Evolutionary conservation across 2,888 invertebrate species (phyloP).

Genomic region (Pseudococcus longispinus): DNA sequence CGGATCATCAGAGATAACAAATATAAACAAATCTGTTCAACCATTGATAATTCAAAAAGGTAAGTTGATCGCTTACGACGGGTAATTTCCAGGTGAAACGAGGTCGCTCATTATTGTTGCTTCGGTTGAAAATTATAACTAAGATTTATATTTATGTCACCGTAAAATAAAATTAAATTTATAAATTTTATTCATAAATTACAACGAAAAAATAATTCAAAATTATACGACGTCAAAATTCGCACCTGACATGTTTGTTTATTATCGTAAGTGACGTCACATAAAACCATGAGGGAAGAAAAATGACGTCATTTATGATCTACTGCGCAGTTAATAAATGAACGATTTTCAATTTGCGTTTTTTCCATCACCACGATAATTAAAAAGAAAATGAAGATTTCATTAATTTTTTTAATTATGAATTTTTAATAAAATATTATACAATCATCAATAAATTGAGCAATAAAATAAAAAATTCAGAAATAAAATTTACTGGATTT

Average conservation of each 20-base stretch:
- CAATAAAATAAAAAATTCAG: background rate
- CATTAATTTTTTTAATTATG: background rate
- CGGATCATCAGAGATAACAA: background rate
- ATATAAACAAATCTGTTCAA: background rate
- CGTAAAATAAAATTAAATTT: background rate
- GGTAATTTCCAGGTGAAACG: background rate
- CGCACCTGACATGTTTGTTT: slow-evolving; percentile 30
- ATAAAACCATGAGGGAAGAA: background rate
- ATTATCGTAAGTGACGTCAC: slow-evolving; percentile 20
- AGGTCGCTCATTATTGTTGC: background rate
- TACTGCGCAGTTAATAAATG: background rate
- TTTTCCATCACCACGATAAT: background rate
- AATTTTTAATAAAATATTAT: background rate
- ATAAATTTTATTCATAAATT: background rate
- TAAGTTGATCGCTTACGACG: slow-evolving; percentile 19
- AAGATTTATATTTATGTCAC: background rate
- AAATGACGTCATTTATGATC: background rate
- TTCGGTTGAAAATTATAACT: background rate
- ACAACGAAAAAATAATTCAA: background rate
- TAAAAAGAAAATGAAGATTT: background rate
- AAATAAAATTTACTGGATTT: background rate
- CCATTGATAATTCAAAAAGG: background rate
- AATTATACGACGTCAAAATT: background rate
- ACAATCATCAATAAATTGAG: background rate
- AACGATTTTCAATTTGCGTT: background rate